These are phyloP conservation scores for Morpho achilles DNA, from an alignment of 2,888 invertebrate species.

Conservation along the genomic window DNA sequence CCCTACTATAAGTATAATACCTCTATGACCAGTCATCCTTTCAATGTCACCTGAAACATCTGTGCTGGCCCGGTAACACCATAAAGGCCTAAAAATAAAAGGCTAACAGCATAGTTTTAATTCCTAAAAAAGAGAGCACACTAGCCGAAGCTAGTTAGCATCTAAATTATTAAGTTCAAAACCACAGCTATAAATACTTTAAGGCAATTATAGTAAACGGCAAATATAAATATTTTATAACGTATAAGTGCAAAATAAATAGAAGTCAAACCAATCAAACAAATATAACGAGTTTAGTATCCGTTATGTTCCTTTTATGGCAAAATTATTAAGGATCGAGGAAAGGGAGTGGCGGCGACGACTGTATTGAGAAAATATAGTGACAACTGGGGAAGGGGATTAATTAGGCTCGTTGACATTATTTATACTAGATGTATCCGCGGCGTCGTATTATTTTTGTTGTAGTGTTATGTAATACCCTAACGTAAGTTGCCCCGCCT, in stretches of 20 bases:
- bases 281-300: conserved; percentile 8
- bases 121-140: neutral
- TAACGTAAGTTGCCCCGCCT: too few relatives aligned
- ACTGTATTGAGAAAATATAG: conserved; percentile 14
- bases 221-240: conserved; percentile 1
- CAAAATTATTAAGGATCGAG: conserved; percentile 18
- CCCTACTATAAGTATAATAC: too few relatives aligned
- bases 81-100: too few relatives aligned
- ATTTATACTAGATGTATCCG: too few relatives aligned
- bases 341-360: conserved; percentile 14
- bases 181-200: conserved; percentile 5
- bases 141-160: neutral
- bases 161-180: neutral
- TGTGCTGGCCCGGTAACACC: too few relatives aligned
- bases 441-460: too few relatives aligned
- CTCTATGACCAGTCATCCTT: too few relatives aligned
- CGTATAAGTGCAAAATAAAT: neutral
- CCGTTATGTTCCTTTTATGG: conserved; percentile 16
- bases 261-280: neutral
- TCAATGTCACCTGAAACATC: too few relatives aligned
- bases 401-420: neutral
- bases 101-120: too few relatives aligned
- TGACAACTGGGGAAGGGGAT: conserved; percentile 13
- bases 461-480: too few relatives aligned
- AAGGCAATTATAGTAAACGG: neutral